Evolutionary conservation across 1,140 invertebrate species (phyloP).

Genomic region (Drosophila simulans): DNA sequence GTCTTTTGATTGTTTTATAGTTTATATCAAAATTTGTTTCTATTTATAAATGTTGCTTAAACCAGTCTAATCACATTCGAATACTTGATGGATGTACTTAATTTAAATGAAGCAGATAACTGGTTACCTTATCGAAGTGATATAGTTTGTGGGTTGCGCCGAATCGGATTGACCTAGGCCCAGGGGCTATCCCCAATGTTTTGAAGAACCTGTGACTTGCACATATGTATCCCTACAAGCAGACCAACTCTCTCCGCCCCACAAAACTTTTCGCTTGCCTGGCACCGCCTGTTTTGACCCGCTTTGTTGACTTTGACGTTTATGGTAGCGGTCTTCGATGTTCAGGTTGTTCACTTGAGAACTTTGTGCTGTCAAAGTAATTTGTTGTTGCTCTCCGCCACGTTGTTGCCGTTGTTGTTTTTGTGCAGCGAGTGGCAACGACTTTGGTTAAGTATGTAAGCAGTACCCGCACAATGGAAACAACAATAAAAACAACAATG

Average conservation of each 20-base stretch:
- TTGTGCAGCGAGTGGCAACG: slow-evolving; percentile 49
- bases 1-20: too few species aligned
- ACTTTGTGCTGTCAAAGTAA: slow-evolving; percentile 54
- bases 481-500: slow-evolving; percentile 18
- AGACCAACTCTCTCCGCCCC: slow-evolving; percentile 13
- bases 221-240: background rate
- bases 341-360: slow-evolving; percentile 64
- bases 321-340: slow-evolving; percentile 29
- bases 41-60: background rate
- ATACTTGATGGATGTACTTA: background rate
- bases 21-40: too few species aligned
- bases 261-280: slow-evolving; percentile 35
- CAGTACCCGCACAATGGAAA: slow-evolving; percentile 30
- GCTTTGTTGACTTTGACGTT: slow-evolving; percentile 53
- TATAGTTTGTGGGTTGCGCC: background rate
- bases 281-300: slow-evolving; percentile 27
- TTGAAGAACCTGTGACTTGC: slow-evolving; percentile 9
- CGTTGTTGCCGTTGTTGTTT: slow-evolving; percentile 27
- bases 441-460: slow-evolving; percentile 47
- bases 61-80: background rate
- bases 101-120: slow-evolving; percentile 2
- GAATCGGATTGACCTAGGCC: slow-evolving; percentile 22
- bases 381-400: slow-evolving; percentile 11
- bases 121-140: slow-evolving; percentile 20
- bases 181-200: background rate